Conservation (phyloP, 2,113 vertebrate species). For the Colistium nudipinnis region DNA sequence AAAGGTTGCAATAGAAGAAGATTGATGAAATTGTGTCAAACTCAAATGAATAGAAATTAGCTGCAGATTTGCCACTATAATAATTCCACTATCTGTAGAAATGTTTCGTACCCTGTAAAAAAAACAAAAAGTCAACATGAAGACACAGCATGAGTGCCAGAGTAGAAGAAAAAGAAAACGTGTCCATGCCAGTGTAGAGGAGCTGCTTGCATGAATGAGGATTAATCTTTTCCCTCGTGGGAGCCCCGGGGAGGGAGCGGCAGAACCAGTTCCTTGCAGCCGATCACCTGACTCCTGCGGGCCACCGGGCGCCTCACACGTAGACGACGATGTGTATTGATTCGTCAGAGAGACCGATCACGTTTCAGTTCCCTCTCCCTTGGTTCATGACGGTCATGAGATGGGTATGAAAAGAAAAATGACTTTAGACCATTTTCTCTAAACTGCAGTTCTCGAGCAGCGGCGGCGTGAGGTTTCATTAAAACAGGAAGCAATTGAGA, state of each 20-base stretch:
- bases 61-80: too few relatives aligned
- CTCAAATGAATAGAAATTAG: too few relatives aligned
- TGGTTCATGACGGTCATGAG: background rate
- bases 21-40: too few relatives aligned
- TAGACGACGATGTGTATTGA: background rate
- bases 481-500: slow-evolving; percentile 56
- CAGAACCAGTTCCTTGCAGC: slow-evolving; percentile 50
- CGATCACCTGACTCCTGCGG: slow-evolving; percentile 35
- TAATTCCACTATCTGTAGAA: too few relatives aligned
- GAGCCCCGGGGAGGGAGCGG: slow-evolving; percentile 12
- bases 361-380: too few relatives aligned
- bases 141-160: background rate
- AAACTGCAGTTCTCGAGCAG: background rate
- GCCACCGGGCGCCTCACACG: slow-evolving; percentile 4
- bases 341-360: background rate
- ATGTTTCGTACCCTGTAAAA: too few relatives aligned
- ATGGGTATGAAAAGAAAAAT: background rate
- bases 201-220: slow-evolving; percentile 8
- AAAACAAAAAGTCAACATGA: too few relatives aligned
- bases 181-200: slow-evolving; percentile 3
- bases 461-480: background rate
- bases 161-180: slow-evolving; percentile 26
- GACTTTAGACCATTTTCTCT: background rate
- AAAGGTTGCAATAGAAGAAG: too few relatives aligned
- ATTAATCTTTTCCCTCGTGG: slow-evolving; percentile 10